Percentiles rank a stretch among this genome's conserved stretches.
phyloP scores from a whole-genome alignment of 2,797 vertebrate genomes.

The Poeciliopsis presidionis region DNA sequence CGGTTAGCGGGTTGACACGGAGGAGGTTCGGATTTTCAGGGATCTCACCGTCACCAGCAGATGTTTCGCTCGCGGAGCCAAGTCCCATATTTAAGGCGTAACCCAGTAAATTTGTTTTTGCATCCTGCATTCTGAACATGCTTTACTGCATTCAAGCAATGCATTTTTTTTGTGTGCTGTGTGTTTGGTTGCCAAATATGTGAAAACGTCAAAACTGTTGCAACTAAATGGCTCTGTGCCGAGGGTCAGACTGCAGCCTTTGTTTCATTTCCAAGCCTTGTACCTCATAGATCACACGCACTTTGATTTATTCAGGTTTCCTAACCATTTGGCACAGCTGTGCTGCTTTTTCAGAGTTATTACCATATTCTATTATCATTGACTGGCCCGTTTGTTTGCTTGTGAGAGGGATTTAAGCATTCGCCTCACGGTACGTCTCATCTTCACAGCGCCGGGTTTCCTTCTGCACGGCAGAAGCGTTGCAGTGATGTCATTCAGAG shows the following conservation, averaged over 20 bases:
- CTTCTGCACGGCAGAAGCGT: slow-evolving; percentile 28
- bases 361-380: not conserved
- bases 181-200: not conserved
- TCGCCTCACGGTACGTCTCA: not conserved
- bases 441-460: slow-evolving; percentile 10
- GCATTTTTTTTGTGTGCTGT: not conserved
- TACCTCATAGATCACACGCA: not conserved
- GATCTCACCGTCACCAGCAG: slow-evolving; percentile 43
- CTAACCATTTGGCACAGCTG: not conserved
- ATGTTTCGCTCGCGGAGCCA: slow-evolving; percentile 32
- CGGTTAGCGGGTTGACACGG: not conserved
- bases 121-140: not conserved
- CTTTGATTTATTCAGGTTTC: not conserved
- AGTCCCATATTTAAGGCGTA: not conserved
- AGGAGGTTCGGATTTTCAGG: slow-evolving; percentile 12
- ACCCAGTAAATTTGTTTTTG: not conserved
- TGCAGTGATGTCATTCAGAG: slow-evolving; percentile 23
- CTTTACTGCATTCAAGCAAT: not conserved
- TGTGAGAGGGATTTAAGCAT: not conserved
- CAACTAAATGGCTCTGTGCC: not conserved
- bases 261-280: not conserved
- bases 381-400: not conserved
- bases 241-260: not conserved
- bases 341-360: not conserved
- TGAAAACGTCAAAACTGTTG: not conserved